A percentile compares a stretch with the other conserved stretches of the same genome.
Conservation (phyloP, 2,113 vertebrate species). For the Podarcis raffonei region DNA sequence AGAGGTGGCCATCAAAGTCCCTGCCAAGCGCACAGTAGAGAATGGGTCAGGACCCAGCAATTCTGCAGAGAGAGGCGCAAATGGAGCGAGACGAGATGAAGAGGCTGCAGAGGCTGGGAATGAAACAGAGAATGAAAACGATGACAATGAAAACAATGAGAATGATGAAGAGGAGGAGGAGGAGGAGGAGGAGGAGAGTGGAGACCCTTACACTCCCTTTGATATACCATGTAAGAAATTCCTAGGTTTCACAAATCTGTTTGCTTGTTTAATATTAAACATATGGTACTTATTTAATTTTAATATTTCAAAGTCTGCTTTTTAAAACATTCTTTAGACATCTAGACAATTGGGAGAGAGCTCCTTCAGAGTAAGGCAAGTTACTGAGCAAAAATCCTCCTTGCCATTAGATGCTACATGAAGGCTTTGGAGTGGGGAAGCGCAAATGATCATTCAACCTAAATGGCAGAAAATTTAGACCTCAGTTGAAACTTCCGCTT, state of each 20-base stretch:
- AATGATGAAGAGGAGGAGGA: constrained; percentile 93
- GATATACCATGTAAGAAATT: constrained; percentile 85
- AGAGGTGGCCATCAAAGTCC: constrained; percentile 87
- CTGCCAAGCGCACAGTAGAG: constrained; percentile 83
- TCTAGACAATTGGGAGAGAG: neutral
- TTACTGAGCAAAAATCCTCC: neutral
- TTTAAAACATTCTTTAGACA: neutral
- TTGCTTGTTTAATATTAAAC: neutral
- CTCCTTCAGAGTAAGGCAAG: neutral
- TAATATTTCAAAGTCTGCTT: neutral
- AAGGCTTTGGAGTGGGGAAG: neutral
- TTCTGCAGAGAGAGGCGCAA: constrained; percentile 70
- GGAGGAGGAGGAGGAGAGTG: constrained; percentile 79
- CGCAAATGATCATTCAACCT: neutral
- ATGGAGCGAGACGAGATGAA: constrained; percentile 71
- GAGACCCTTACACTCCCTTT: constrained; percentile 89
- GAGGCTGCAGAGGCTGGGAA: constrained; percentile 78
- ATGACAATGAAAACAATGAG: constrained; percentile 89
- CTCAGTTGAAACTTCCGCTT: neutral
- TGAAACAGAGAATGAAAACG: constrained; percentile 87
- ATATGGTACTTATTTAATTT: neutral
- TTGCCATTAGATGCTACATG: neutral
- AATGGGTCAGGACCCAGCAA: constrained; percentile 83
- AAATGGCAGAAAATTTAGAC: neutral
- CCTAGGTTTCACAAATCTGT: neutral